Evolutionary conservation across 2,113 vertebrate genomes (phyloP).

Genomic region (Carollia perspicillata): DNA sequence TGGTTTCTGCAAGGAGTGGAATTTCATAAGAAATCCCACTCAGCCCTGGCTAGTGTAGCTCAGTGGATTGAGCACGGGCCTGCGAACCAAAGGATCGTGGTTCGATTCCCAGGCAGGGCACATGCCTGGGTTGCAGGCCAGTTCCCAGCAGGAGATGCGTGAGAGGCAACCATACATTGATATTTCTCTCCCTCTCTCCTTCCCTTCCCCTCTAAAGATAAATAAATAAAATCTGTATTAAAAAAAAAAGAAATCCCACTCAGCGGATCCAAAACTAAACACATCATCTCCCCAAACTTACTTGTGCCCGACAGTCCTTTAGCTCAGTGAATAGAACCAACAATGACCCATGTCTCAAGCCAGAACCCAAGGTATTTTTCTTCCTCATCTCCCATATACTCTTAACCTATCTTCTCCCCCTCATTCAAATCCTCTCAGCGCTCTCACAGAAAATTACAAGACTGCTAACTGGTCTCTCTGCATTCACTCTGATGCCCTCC

Average conservation of each 20-base stretch:
- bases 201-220: too few relatives aligned
- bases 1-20: neutral
- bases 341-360: neutral
- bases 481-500: neutral
- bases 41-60: too few relatives aligned
- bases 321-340: neutral
- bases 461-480: neutral
- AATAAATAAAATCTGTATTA: too few relatives aligned
- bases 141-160: too few relatives aligned
- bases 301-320: neutral
- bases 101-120: too few relatives aligned
- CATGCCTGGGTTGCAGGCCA: too few relatives aligned
- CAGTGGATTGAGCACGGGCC: too few relatives aligned
- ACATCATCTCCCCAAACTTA: neutral
- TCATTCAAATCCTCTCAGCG: neutral
- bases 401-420: neutral
- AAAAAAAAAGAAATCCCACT: constrained; percentile 25
- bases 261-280: constrained; percentile 7
- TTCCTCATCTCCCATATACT: neutral
- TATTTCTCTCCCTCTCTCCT: too few relatives aligned
- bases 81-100: too few relatives aligned
- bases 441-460: neutral
- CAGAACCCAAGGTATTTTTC: neutral
- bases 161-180: too few relatives aligned
- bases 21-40: neutral